Percentiles rank a stretch among this genome's conserved stretches.
phyloP scores from a whole-genome alignment of 1,140 invertebrate genomes.

The Lysiphlebus fabarum region DNA sequence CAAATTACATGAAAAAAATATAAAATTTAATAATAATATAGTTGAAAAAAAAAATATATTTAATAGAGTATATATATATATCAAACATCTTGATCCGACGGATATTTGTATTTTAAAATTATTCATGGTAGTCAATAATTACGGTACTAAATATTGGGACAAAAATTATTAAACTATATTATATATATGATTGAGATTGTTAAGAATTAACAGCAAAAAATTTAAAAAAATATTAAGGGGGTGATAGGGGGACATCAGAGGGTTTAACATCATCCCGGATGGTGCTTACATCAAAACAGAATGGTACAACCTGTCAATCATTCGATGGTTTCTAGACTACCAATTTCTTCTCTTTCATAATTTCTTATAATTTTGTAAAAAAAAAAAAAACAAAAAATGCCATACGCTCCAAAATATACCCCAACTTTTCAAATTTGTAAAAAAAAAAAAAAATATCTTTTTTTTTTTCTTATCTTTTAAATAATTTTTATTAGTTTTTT shows the following conservation, averaged over 20 bases:
- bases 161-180: not conserved
- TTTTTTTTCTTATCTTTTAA: conserved; percentile 29
- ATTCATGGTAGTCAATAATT: no score
- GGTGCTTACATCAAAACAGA: conserved; percentile 34
- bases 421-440: not conserved
- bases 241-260: not conserved
- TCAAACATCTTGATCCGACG: no score
- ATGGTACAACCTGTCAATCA: conserved; percentile 52
- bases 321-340: conserved; percentile 51
- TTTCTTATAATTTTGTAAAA: conserved; percentile 52
- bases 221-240: no score
- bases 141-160: not conserved
- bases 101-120: no score
- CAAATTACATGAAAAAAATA: no score
- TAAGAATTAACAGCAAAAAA: conserved; percentile 5
- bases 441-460: no score
- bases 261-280: not conserved
- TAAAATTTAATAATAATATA: no score
- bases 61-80: no score
- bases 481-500: conserved; percentile 25
- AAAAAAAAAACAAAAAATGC: conserved; percentile 30
- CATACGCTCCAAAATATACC: not conserved
- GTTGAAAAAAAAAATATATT: no score
- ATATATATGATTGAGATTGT: no score
- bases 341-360: conserved; percentile 54